These are phyloP conservation scores for Naja naja DNA, from an alignment of 2,113 vertebrate species.

Conservation along the genomic window DNA sequence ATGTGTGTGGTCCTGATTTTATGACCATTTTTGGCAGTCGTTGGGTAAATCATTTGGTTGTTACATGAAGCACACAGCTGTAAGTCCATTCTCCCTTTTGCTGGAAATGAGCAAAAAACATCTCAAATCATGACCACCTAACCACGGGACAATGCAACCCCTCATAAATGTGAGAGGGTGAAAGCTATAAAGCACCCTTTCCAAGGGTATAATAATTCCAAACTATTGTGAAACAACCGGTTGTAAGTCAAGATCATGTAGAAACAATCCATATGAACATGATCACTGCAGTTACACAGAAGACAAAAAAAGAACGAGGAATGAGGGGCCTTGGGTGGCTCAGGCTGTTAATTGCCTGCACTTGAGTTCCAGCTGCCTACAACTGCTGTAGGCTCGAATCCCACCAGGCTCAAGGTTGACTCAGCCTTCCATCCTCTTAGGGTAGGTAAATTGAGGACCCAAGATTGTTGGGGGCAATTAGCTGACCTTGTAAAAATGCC, in stretches of 20 bases:
- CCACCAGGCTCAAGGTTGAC: too few relatives aligned
- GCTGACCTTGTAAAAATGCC: too few relatives aligned
- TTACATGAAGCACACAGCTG: neutral
- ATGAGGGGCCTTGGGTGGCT: too few relatives aligned
- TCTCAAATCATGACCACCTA: neutral
- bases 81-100: neutral
- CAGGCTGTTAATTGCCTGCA: too few relatives aligned
- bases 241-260: neutral
- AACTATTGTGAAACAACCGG: neutral
- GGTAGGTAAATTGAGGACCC: too few relatives aligned
- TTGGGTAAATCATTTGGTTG: neutral
- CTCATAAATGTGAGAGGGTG: neutral
- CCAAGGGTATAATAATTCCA: neutral
- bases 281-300: neutral
- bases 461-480: too few relatives aligned
- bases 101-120: neutral
- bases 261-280: neutral
- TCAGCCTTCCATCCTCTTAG: too few relatives aligned
- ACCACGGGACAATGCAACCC: neutral
- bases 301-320: conserved; percentile 3
- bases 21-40: neutral
- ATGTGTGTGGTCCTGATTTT: neutral
- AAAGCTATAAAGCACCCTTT: neutral
- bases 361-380: too few relatives aligned
- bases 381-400: too few relatives aligned